Evolutionary conservation across 2,113 vertebrate genomes (phyloP).

Genomic region (Noctilio leporinus): DNA sequence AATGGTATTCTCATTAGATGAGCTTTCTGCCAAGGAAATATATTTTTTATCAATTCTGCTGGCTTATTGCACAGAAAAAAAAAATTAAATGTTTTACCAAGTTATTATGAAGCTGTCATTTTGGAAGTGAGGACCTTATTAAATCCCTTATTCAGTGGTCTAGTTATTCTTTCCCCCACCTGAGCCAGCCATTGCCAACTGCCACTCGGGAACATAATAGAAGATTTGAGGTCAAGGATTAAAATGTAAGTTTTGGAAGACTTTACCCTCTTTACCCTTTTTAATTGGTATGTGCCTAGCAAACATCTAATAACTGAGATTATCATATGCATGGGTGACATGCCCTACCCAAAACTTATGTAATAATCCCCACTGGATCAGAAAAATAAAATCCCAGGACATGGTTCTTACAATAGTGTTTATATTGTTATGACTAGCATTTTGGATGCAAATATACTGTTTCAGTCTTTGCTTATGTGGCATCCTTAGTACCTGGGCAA

Average conservation of each 20-base stretch:
- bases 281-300: background rate
- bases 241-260: background rate
- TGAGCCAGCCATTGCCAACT: background rate
- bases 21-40: background rate
- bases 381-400: background rate
- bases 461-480: background rate
- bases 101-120: background rate
- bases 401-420: background rate
- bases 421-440: background rate
- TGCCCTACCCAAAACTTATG: background rate
- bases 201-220: background rate
- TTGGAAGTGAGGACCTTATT: background rate
- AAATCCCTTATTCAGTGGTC: background rate
- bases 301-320: background rate
- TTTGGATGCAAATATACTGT: background rate
- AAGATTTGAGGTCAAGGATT: slow-evolving; percentile 20
- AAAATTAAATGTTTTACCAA: background rate
- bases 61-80: background rate
- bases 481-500: background rate
- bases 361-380: background rate
- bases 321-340: background rate
- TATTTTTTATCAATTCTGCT: slow-evolving; percentile 9
- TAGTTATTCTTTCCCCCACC: background rate
- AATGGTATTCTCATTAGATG: background rate
- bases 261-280: background rate